A percentile compares a stretch with the other conserved stretches of the same genome.
phyloP scores from a whole-genome alignment of 2,113 vertebrate species.

The Melanotaenia duboulayi region DNA sequence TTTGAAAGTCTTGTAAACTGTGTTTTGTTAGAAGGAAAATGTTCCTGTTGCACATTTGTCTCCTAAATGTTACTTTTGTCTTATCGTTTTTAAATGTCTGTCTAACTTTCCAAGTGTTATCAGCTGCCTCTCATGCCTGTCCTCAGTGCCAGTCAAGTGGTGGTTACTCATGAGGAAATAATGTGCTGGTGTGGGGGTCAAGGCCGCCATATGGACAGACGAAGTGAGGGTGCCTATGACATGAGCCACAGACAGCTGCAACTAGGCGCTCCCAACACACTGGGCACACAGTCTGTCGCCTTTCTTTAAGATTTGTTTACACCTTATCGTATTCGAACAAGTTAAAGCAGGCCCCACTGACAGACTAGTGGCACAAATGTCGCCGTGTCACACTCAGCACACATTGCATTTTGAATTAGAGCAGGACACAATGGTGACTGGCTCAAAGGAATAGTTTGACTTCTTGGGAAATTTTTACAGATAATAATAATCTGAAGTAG shows the following conservation, averaged over 20 bases:
- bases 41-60: conserved; percentile 32
- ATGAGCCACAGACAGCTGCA: conserved; percentile 57
- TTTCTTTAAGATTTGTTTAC: conserved; percentile 53
- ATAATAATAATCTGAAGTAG: background rate
- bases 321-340: conserved; percentile 57
- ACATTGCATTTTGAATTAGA: background rate
- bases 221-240: conserved; percentile 37
- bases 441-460: background rate
- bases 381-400: conserved; percentile 18
- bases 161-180: conserved; percentile 77
- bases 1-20: background rate
- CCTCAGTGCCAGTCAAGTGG: conserved; percentile 64
- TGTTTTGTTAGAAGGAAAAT: conserved; percentile 1
- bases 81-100: conserved; percentile 56
- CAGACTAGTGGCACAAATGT: conserved; percentile 30
- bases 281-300: conserved; percentile 26
- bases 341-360: conserved; percentile 19
- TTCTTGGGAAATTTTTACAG: conserved; percentile 6
- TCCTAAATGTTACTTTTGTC: conserved; percentile 36
- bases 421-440: conserved; percentile 10
- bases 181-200: conserved; percentile 60
- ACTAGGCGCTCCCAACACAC: conserved; percentile 11
- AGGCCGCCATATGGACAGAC: conserved; percentile 58
- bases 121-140: conserved; percentile 60
- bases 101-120: conserved; percentile 73